A percentile compares a stretch with the other conserved stretches of the same genome.
These are phyloP conservation scores for Cryptoblepharus egeriae DNA, from an alignment of 2,797 vertebrate species.

Conservation along the genomic window DNA sequence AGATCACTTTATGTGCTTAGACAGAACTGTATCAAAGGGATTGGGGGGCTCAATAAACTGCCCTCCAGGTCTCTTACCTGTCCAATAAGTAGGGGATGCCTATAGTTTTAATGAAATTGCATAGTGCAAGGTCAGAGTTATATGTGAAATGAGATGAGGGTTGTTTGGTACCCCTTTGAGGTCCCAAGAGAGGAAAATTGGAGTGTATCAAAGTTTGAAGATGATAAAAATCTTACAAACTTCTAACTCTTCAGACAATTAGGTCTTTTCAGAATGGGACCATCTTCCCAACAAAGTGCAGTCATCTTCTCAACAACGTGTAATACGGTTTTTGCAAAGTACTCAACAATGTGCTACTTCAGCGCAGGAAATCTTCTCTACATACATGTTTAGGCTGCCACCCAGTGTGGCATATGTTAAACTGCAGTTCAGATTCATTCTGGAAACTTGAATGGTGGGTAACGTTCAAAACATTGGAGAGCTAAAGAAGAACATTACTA, in stretches of 20 bases:
- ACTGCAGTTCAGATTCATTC: background rate
- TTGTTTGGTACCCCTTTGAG: background rate
- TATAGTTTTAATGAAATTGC: background rate
- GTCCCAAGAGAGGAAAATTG: background rate
- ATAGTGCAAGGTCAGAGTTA: background rate
- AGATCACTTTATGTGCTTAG: no score
- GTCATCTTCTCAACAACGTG: no score
- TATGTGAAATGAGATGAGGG: background rate
- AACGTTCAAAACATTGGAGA: background rate
- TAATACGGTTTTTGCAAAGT: background rate
- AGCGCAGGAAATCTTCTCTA: background rate
- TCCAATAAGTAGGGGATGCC: no score
- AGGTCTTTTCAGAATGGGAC: background rate
- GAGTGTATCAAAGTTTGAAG: background rate
- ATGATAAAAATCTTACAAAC: background rate
- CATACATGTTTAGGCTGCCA: conserved; percentile 54
- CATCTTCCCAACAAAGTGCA: background rate
- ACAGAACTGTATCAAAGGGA: no score
- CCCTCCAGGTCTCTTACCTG: no score
- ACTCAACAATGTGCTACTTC: background rate
- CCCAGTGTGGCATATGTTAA: conserved; percentile 39
- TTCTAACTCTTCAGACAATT: background rate
- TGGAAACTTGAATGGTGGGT: no score
- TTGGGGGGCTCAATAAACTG: no score
- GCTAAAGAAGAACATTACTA: background rate